Evolutionary conservation across 2,113 vertebrate species (phyloP).

Genomic region (Australoheros scitulus): DNA sequence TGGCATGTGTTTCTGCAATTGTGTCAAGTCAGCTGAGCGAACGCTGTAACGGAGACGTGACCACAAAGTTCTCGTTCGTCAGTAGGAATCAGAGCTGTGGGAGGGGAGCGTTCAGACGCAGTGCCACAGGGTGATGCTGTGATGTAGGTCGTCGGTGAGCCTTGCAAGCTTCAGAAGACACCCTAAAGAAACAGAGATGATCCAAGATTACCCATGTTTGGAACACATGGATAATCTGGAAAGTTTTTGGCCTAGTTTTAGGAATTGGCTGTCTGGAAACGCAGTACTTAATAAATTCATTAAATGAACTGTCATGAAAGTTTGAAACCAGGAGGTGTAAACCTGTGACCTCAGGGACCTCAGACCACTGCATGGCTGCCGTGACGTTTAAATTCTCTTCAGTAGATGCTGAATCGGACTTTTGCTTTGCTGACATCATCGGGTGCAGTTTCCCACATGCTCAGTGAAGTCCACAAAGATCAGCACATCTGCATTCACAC

Average conservation of each 20-base stretch:
- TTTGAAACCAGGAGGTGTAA: too few relatives aligned
- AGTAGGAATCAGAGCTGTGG: not conserved
- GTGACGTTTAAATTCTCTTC: too few relatives aligned
- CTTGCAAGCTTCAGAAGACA: not conserved
- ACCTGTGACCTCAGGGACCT: not conserved
- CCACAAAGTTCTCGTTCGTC: not conserved
- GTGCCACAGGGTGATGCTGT: not conserved
- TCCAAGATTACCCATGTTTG: too few relatives aligned
- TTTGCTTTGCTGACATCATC: not conserved
- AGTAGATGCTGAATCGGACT: not conserved
- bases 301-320: not conserved
- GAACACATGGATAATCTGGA: not conserved
- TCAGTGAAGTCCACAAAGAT: not conserved
- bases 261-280: accelerated
- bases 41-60: not conserved
- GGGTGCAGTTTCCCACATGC: not conserved
- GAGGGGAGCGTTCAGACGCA: not conserved
- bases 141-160: not conserved
- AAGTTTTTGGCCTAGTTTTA: not conserved
- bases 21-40: constrained; percentile 12
- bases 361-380: too few relatives aligned
- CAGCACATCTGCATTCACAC: not conserved
- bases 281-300: not conserved
- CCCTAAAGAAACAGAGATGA: not conserved
- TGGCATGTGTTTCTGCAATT: constrained; percentile 18